phyloP scores from a whole-genome alignment of 2,797 vertebrate genomes.

The Hirundo rustica region DNA sequence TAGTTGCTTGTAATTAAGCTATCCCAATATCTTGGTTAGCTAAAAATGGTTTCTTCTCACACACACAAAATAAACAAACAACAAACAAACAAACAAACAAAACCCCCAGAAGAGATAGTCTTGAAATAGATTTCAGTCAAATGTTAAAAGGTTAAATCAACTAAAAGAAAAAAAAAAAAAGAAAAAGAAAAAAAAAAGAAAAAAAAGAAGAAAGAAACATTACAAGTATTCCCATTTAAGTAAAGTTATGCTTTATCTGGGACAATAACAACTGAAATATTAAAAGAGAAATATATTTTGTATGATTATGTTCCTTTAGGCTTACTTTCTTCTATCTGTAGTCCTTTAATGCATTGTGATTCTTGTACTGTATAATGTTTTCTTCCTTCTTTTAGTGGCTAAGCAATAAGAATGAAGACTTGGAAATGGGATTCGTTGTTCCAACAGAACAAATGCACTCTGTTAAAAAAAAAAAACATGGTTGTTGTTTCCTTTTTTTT shows the following conservation, averaged over 20 bases:
- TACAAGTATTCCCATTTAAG: background rate
- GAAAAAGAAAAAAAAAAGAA: too few species aligned
- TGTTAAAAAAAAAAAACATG: background rate
- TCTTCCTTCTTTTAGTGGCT: background rate
- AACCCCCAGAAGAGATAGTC: background rate
- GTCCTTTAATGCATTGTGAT: background rate
- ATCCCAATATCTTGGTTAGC: background rate
- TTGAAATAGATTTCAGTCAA: background rate
- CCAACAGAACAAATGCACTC: background rate
- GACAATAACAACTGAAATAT: conserved; percentile 38
- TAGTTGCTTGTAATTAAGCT: background rate
- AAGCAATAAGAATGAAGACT: background rate
- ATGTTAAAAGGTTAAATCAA: background rate
- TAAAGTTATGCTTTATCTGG: background rate
- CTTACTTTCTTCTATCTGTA: background rate
- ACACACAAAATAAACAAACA: background rate
- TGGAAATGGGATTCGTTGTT: background rate
- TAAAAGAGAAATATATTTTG: conserved; percentile 42
- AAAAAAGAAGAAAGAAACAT: background rate
- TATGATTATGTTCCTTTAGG: conserved; percentile 38
- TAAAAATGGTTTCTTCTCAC: background rate
- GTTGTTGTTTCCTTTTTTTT: background rate
- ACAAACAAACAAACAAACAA: background rate
- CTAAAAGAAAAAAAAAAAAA: background rate
- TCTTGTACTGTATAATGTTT: background rate